A percentile compares a stretch with the other conserved stretches of the same genome.
These are phyloP conservation scores for Eurosta solidaginis DNA, from an alignment of 1,140 invertebrate species.

Conservation along the genomic window DNA sequence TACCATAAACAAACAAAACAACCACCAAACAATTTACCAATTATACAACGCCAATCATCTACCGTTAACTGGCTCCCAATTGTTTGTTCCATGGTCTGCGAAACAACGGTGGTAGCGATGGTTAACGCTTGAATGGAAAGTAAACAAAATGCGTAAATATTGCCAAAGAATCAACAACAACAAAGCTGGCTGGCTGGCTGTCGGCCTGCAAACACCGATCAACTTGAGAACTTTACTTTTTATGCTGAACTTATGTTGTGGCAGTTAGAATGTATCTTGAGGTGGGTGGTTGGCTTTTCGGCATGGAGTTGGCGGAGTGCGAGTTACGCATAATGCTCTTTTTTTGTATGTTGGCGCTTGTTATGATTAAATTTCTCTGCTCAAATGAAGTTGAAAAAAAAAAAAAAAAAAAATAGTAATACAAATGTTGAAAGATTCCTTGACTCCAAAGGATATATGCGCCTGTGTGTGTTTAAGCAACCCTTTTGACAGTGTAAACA, in stretches of 20 bases:
- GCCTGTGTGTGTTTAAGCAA: too few relatives aligned
- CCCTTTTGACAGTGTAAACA: too few relatives aligned
- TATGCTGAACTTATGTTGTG: too few relatives aligned
- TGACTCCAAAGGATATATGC: too few relatives aligned
- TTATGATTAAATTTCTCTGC: constrained; percentile 24
- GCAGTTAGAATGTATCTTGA: too few relatives aligned
- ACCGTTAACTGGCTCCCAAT: neutral
- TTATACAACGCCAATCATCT: neutral
- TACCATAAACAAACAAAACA: neutral
- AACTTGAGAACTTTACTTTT: too few relatives aligned
- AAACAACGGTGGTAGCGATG: neutral
- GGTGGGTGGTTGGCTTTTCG: too few relatives aligned
- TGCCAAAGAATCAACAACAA: neutral
- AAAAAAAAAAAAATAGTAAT: neutral
- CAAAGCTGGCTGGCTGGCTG: too few relatives aligned
- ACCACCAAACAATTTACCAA: constrained; percentile 20
- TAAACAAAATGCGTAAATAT: constrained; percentile 28
- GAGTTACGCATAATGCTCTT: neutral
- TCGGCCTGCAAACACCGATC: too few relatives aligned
- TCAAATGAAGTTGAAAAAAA: neutral
- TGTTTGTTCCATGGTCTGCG: neutral
- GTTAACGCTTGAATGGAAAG: constrained; percentile 13
- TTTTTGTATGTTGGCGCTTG: neutral
- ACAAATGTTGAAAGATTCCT: neutral
- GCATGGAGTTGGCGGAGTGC: too few relatives aligned